Evolutionary conservation across 2,888 invertebrate genomes (phyloP).

Genomic region (Perizoma affinitatum): DNA sequence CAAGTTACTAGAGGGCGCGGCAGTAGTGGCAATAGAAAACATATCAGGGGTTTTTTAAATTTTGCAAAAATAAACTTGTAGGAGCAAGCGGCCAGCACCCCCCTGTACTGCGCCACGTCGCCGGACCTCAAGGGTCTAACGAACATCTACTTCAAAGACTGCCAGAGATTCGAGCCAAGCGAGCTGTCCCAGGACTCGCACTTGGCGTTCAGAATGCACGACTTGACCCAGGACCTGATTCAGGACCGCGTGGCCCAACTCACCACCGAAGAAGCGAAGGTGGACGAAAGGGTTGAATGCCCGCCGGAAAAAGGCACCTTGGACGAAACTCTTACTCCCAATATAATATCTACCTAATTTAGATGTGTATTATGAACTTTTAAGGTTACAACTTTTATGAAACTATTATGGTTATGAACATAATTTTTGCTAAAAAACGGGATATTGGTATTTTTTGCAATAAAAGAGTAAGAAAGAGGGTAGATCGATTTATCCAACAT

Average conservation of each 20-base stretch:
- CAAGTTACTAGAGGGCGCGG: too few species aligned
- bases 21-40: too few species aligned
- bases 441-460: too few species aligned
- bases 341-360: slow-evolving; percentile 40
- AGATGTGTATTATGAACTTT: too few species aligned
- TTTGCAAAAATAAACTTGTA: slow-evolving; percentile 49
- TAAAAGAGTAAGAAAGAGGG: too few species aligned
- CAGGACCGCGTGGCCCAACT: slow-evolving; percentile 41
- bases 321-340: slow-evolving; percentile 49
- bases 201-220: slow-evolving; percentile 64
- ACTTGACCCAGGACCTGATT: slow-evolving; percentile 58
- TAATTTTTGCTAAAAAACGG: too few species aligned
- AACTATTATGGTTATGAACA: too few species aligned
- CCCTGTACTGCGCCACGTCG: slow-evolving; percentile 93
- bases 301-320: slow-evolving; percentile 39
- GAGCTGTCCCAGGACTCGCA: slow-evolving; percentile 64
- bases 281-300: slow-evolving; percentile 18
- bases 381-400: too few species aligned
- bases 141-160: slow-evolving; percentile 96
- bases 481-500: too few species aligned
- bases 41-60: too few species aligned
- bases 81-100: slow-evolving; percentile 96
- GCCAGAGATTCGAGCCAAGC: slow-evolving; percentile 86
- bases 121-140: slow-evolving; percentile 90
- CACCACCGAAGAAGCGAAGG: slow-evolving; percentile 30